Evolutionary conservation across 2,113 vertebrate species (phyloP).

Genomic region (Brachyhypopomus occidentalis): DNA sequence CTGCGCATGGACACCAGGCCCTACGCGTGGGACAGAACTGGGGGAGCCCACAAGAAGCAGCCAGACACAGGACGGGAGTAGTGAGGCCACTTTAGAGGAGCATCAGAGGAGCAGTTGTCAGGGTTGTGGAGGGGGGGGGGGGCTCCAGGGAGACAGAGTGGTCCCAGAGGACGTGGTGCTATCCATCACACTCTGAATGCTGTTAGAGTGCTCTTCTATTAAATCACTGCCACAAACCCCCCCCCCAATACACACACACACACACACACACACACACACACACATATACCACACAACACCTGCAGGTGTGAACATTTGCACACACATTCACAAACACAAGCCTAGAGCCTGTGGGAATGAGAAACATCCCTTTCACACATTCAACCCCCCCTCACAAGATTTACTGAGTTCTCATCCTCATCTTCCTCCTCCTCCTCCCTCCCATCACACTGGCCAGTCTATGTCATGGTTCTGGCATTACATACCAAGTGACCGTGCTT

Average conservation of each 20-base stretch:
- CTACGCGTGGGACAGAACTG: background rate
- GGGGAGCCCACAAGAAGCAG: background rate
- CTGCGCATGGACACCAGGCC: too few relatives aligned
- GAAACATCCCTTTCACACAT: slow-evolving; percentile 23
- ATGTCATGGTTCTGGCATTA: slow-evolving; percentile 71
- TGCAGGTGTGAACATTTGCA: background rate
- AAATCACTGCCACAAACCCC: background rate
- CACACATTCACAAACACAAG: background rate
- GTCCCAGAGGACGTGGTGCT: background rate
- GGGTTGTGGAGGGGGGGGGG: background rate
- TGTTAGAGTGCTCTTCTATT: background rate
- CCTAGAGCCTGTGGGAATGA: background rate
- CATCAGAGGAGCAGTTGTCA: background rate
- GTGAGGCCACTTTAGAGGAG: background rate
- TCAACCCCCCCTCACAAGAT: slow-evolving; percentile 7
- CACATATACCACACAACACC: background rate
- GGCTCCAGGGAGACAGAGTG: background rate
- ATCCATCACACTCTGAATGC: too few relatives aligned
- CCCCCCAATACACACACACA: too few relatives aligned
- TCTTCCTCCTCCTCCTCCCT: slow-evolving; percentile 41
- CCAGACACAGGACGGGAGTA: background rate
- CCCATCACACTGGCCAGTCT: slow-evolving; percentile 55
- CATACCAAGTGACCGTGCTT: slow-evolving; percentile 59
- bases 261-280: background rate
- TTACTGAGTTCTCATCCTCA: slow-evolving; percentile 51